Percentiles rank a stretch among this genome's conserved stretches.
phyloP scores from a whole-genome alignment of 2,113 vertebrate genomes.

The Barbus barbus region DNA sequence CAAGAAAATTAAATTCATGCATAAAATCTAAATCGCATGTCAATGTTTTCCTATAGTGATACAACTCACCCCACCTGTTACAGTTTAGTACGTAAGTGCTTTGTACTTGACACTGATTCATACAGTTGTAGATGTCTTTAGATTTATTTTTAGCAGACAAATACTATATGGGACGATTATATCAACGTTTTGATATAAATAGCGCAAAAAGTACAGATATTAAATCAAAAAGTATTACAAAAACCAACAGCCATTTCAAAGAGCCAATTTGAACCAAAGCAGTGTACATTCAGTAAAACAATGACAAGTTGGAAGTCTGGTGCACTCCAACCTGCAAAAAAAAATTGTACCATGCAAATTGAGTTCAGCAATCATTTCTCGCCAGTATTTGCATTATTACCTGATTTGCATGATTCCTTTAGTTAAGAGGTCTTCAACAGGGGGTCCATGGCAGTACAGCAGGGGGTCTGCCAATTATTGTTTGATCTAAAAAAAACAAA shows the following conservation, averaged over 20 bases:
- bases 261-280: neutral
- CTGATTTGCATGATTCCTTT: constrained; percentile 23
- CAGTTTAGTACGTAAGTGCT: too few relatives aligned
- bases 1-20: neutral
- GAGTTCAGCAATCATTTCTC: neutral
- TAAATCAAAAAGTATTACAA: neutral
- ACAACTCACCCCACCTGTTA: neutral
- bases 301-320: neutral
- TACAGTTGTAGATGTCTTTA: too few relatives aligned
- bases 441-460: neutral
- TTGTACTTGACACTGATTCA: neutral
- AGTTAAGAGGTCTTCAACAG: constrained; percentile 17
- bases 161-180: too few relatives aligned
- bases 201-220: neutral
- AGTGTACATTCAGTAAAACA: neutral
- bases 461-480: neutral
- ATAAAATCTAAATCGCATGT: too few relatives aligned
- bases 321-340: neutral
- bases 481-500: neutral
- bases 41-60: too few relatives aligned
- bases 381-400: neutral
- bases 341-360: neutral
- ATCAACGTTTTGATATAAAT: neutral
- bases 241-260: too few relatives aligned
- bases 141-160: neutral